Conservation (phyloP, 2,113 vertebrate species). For the Porphyrio hochstetteri region DNA sequence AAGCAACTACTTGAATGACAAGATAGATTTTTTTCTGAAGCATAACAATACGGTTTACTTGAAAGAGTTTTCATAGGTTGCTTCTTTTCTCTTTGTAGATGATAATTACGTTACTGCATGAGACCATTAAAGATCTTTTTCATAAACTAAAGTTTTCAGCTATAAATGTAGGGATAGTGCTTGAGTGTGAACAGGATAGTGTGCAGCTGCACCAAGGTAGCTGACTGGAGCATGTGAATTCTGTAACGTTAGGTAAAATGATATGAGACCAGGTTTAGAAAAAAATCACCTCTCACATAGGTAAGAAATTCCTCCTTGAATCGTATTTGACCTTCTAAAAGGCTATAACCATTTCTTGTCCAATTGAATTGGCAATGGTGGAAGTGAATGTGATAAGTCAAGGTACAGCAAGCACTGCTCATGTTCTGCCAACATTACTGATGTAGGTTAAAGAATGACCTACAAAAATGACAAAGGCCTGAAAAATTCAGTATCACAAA, state of each 20-base stretch:
- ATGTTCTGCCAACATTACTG: not conserved
- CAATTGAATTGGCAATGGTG: not conserved
- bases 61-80: not conserved
- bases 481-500: not conserved
- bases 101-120: not conserved
- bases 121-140: not conserved
- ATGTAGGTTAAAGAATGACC: not conserved
- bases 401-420: not conserved
- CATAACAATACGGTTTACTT: rapidly evolving
- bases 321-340: not conserved
- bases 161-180: not conserved
- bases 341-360: not conserved
- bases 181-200: not conserved
- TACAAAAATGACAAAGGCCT: constrained; percentile 18
- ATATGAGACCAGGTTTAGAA: not conserved
- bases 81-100: not conserved
- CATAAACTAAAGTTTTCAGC: not conserved
- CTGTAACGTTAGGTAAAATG: not conserved
- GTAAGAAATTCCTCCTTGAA: not conserved
- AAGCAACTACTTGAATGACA: not conserved
- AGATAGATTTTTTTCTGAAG: not conserved
- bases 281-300: not conserved
- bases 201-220: not conserved
- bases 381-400: not conserved
- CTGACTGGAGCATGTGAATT: not conserved